Evolutionary conservation across 2,797 vertebrate genomes (phyloP), one percentile per base, ranked within the genome.

Genomic region (Sebastes miniatus): DNA sequence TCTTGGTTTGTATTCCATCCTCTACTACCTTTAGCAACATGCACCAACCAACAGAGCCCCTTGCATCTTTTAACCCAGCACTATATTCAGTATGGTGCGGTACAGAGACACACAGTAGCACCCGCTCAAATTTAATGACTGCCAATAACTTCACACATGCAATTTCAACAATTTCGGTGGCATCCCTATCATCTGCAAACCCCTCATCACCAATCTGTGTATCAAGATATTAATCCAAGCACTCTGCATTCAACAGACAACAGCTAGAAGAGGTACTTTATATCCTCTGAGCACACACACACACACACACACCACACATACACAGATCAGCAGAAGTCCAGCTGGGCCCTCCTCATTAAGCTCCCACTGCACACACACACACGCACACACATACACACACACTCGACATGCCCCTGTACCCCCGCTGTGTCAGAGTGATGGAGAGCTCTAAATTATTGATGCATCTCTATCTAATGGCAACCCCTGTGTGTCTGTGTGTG

Each of bases 391-490:
- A 74, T n/a, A 82, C 57, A 67, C 67, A 77, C 64, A 52, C 63
- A 58, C 34, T 6, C 72, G 24, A 80, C 72, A 80, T 52, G 71
- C 76, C 56, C 73, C 63, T 59, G 59, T 20, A 80, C 83, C 83
- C 89, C 90, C 25, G 75, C 90, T 92, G 92, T 83, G 88, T 70
- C 79, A 88, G 66, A 87, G 81, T 91, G 91, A 94, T 91, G 84
- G 87, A 91, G 75, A 75, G 74, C 72, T 81, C 80, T 94, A 83
- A 92, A 95, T 95, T 92, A 94, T 93, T 92, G 89, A 94, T 94
- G 92, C 58, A 87, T 94, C 83, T 90, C 83, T 83, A 87, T 92
- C 81, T 93, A 93, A 94, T 89, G 73, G 74, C 74, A 81, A 36
- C 68, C 86, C 78, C 77, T 25, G 65, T 63, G 83, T 61, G 78